phyloP scores from a whole-genome alignment of 2,797 vertebrate species.

The Eremophila alpestris region DNA sequence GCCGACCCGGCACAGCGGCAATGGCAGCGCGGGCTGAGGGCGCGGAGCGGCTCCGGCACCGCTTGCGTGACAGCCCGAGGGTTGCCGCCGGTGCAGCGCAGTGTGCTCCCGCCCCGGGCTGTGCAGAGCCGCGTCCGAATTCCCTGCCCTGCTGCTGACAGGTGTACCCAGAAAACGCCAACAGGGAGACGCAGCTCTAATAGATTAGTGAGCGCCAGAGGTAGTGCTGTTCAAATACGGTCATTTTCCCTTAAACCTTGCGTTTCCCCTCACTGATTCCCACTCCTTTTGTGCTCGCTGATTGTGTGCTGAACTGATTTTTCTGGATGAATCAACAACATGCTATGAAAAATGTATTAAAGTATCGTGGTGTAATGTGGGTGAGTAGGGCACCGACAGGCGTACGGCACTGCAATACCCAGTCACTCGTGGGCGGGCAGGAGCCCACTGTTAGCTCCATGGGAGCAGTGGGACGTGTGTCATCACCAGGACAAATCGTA shows the following conservation, averaged over 20 bases:
- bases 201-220: not conserved
- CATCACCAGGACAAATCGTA: not conserved
- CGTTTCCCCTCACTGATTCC: not conserved
- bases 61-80: not conserved
- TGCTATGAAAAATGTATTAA: constrained; percentile 12
- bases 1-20: not conserved
- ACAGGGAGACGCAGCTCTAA: accelerated
- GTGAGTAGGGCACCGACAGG: constrained; percentile 45
- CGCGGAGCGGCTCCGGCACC: not conserved
- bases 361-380: not conserved
- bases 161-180: not conserved
- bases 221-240: not conserved
- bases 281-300: not conserved
- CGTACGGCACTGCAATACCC: not conserved
- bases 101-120: not conserved
- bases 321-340: constrained; percentile 17
- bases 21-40: not conserved
- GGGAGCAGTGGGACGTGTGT: not conserved
- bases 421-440: not conserved
- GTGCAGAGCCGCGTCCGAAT: not conserved
- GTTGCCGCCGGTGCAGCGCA: not conserved
- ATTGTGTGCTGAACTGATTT: not conserved
- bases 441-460: not conserved
- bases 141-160: not conserved
- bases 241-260: not conserved